Evolutionary conservation across 2,113 vertebrate genomes (phyloP), one percentile per base, ranked within the genome.

Genomic region (Varanus salvator): DNA sequence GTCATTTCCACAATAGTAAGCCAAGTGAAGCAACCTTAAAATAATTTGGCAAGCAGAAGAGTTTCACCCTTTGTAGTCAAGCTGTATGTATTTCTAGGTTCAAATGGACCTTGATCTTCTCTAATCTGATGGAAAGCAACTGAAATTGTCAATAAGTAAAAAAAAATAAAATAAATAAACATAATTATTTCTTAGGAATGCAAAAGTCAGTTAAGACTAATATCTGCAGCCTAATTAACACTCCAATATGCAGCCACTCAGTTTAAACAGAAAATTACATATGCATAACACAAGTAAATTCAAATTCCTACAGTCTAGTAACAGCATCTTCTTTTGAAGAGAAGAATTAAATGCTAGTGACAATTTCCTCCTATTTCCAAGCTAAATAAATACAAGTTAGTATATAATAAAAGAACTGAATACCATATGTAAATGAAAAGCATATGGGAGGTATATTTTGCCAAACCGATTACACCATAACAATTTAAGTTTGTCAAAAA

Each of bases 361-460:
- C 21, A 85, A 38, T n/a, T 89, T 83, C 17, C 60, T 0, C 0
- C 0, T 12, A 38, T 48, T 64, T 44, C 31, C 5, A 0, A 77
- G 80, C 29, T 34, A 71, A 92, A 86, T 0, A 8, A 23, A 80
- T 80, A 1, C 48, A 52, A 25, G 38, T 57, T 44, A 9, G 66
- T 57, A 80, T 29, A 19, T 5, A 0, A 34, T 19, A 84, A 90
- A 6, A 6, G 23, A 90, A 44, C 0, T 21, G 75, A n/a, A 21
- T 2, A n/a, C 27, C n/a, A 48, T 57, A 38, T 52, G 14, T 68
- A 88, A 27, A 78, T 60, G 21, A 85, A 21, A 48, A 0, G n/a
- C 1, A 0, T 0, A 8, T 66, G 57, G 69, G 66, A 12, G 5
- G 34, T 27, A 48, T 4, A 54, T 77, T 71, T 66, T 38, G 29